Base-by-base conservation (phyloP, 2,113 vertebrate species). In the Halichoerus grypus region DNA sequence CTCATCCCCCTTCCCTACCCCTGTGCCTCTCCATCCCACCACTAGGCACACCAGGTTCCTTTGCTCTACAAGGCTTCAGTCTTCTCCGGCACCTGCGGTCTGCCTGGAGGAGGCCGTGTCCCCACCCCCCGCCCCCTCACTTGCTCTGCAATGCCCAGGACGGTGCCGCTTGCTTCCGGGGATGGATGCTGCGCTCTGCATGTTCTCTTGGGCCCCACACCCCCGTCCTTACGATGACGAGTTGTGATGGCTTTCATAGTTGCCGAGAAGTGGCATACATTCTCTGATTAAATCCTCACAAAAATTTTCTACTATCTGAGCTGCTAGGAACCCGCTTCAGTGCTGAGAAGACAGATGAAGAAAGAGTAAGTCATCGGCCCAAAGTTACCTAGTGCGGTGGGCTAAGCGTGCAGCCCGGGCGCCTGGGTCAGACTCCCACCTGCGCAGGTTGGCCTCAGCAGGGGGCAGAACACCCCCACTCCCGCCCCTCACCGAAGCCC, bases 371-470 rank as follows among this genome's bases (percentile, higher is more conserved):
- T 53, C 13, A 53, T 12, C 21, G 33, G 6, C 18, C 28, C 26
- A 19, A 28, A 39, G 26, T 19, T 12, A 4, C 14, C 7, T 8
- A 14, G 19, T 6, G 13, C 0, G 6, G 6, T 15, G 31, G 19
- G 63, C 7, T 14, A 3, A 55, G 33, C 10, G 21, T 36, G 13
- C 19, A 8, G 63, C n/a, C 16, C 36, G 3, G 46, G 19, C 10
- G 5, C 5, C 21, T 1, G 33, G 39, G 26, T 2, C 36, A 24
- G 26, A 10, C 0, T 8, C 71, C 28, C 1, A 2, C 36, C 22
- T 0, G 7, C 24, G 18, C 49, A 0, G 18, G n/a, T 36, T 4
- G 1, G n/a, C n/a, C 13, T 4, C 51, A 15, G 31, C 1, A 13
- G n/a, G 0, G 8, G 42, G 33, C 13, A 1, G 18, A 13, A 11